Percentiles rank a stretch among this genome's conserved stretches.
phyloP scores from a whole-genome alignment of 2,797 vertebrate species.

The Pseudopleuronectes americanus region DNA sequence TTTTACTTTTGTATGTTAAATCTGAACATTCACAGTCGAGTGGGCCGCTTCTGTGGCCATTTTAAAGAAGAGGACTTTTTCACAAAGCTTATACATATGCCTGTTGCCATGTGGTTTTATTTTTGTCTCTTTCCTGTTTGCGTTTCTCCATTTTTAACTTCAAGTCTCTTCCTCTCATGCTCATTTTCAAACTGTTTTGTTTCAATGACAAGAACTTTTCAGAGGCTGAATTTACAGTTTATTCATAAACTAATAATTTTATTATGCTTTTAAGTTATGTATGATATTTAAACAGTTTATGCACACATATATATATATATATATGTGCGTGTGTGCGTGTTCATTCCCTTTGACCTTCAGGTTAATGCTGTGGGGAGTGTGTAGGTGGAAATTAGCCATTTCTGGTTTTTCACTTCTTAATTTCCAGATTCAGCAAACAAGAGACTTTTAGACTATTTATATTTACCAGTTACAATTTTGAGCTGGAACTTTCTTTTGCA shows the following conservation, averaged over 20 bases:
- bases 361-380: conserved; percentile 76
- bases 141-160: conserved; percentile 5
- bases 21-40: conserved; percentile 82
- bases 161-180: conserved; percentile 11
- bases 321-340: conserved; percentile 45
- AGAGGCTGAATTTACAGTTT: conserved; percentile 72
- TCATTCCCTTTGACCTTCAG: conserved; percentile 85
- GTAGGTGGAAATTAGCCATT: conserved; percentile 63
- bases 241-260: conserved; percentile 79
- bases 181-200: conserved; percentile 54
- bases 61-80: conserved; percentile 80
- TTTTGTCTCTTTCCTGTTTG: conserved; percentile 23
- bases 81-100: conserved; percentile 75
- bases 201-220: conserved; percentile 70
- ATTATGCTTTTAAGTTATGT: conserved; percentile 82
- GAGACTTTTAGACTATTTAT: conserved; percentile 60
- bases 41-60: conserved; percentile 86
- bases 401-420: conserved; percentile 50
- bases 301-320: conserved; percentile 1
- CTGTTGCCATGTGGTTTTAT: conserved; percentile 70
- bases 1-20: conserved; percentile 96
- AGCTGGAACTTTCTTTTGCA: conserved; percentile 37
- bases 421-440: conserved; percentile 45
- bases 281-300: conserved; percentile 80
- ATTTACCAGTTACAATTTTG: conserved; percentile 54